Evolutionary conservation across 2,113 vertebrate genomes (phyloP).

Genomic region (Oreotrochilus melanogaster): DNA sequence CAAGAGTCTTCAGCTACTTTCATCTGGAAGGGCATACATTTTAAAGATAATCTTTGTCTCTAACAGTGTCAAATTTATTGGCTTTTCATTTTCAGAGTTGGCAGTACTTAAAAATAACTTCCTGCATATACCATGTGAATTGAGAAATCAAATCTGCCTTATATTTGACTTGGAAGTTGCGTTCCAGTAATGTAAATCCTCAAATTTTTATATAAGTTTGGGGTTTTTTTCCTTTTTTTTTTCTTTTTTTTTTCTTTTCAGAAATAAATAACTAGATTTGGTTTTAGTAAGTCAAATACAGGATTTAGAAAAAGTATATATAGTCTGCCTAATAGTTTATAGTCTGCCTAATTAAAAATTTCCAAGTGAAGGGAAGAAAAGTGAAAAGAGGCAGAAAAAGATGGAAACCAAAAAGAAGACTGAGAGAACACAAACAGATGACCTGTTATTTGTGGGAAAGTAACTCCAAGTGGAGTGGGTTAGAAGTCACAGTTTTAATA

Average conservation of each 20-base stretch:
- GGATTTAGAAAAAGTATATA: background rate
- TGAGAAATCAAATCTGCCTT: background rate
- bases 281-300: background rate
- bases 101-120: background rate
- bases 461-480: background rate
- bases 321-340: background rate
- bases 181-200: background rate
- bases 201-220: too few species aligned
- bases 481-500: background rate
- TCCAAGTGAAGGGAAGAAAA: background rate
- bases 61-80: background rate
- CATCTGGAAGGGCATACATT: background rate
- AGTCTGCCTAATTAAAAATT: background rate
- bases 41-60: background rate
- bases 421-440: accelerated
- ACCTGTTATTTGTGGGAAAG: background rate
- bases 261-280: background rate
- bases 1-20: background rate
- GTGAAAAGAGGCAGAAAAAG: background rate
- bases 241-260: background rate
- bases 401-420: background rate
- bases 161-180: background rate
- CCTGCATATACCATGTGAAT: background rate
- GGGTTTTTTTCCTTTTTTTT: background rate
- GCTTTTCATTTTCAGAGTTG: background rate